Percentiles rank a stretch among this genome's conserved stretches.
phyloP scores from a whole-genome alignment of 2,113 vertebrate species.

The Pollachius pollachius region DNA sequence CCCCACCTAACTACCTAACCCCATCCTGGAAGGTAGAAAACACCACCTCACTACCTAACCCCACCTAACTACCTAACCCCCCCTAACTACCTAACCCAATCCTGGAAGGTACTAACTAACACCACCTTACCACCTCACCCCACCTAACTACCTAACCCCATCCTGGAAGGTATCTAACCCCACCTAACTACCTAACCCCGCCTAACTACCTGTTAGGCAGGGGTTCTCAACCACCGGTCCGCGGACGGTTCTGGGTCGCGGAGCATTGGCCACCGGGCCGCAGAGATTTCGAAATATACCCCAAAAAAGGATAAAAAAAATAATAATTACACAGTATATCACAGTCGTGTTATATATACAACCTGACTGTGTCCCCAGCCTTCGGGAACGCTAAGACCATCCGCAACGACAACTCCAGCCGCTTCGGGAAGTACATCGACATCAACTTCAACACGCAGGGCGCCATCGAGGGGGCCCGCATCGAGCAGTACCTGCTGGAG shows the following conservation, averaged over 20 bases:
- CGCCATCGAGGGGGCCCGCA: conserved; percentile 86
- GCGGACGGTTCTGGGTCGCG: too few relatives aligned
- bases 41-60: conserved; percentile 29
- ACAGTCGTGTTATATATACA: not conserved
- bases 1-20: conserved; percentile 70
- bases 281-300: too few relatives aligned
- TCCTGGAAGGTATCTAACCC: conserved; percentile 82
- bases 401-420: conserved; percentile 95
- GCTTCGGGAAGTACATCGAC: conserved; percentile 96
- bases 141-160: conserved; percentile 77
- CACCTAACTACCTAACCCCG: too few relatives aligned
- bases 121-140: conserved; percentile 11
- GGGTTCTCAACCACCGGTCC: too few relatives aligned
- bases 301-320: too few relatives aligned
- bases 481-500: conserved; percentile 95
- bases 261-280: too few relatives aligned
- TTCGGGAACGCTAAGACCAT: conserved; percentile 97
- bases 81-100: conserved; percentile 81
- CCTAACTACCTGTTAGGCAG: too few relatives aligned
- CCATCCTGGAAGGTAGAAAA: conserved; percentile 85
- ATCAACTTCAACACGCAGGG: conserved; percentile 83
- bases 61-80: conserved; percentile 53
- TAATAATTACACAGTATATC: too few relatives aligned
- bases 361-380: conserved; percentile 64
- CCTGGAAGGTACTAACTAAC: conserved; percentile 78